Percentiles rank a stretch among this genome's conserved stretches.
These are phyloP conservation scores for Clitarchus hookeri DNA, from an alignment of 2,888 invertebrate genomes.

Conservation along the genomic window DNA sequence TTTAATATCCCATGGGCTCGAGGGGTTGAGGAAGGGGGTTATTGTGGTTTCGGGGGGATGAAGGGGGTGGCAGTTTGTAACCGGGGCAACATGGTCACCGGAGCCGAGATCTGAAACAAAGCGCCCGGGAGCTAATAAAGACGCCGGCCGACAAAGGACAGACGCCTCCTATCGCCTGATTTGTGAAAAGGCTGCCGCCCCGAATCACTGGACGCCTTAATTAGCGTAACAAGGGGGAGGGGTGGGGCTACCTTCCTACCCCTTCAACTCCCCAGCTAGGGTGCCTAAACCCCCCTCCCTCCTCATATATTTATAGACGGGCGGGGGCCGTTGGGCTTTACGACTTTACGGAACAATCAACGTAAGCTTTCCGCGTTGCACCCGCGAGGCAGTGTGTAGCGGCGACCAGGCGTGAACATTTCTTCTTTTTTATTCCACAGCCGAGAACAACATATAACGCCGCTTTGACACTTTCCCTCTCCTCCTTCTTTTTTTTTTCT, in stretches of 20 bases:
- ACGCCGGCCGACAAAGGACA: neutral
- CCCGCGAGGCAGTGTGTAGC: neutral
- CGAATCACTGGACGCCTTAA: neutral
- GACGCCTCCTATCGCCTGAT: neutral
- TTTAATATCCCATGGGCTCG: too few species aligned
- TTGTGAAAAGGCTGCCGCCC: conserved; percentile 5
- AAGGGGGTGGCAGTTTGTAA: too few species aligned
- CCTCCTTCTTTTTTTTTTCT: too few species aligned
- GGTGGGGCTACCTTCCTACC: neutral
- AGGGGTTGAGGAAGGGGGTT: neutral
- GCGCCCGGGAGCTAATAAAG: neutral
- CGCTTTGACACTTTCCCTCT: too few species aligned
- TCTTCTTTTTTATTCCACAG: too few species aligned
- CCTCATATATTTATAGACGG: neutral
- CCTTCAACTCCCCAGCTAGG: neutral
- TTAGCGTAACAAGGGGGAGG: conserved; percentile 3
- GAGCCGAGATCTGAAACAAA: neutral
- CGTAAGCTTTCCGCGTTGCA: neutral
- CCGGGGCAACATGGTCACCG: neutral
- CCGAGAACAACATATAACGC: too few species aligned
- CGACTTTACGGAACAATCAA: neutral
- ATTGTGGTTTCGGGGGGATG: neutral
- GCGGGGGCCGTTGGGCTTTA: neutral
- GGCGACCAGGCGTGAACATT: too few species aligned
- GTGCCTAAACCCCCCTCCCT: too few species aligned